Evolutionary conservation across 1,140 invertebrate genomes (phyloP).

Genomic region (Scaptodrosophila lebanonensis): DNA sequence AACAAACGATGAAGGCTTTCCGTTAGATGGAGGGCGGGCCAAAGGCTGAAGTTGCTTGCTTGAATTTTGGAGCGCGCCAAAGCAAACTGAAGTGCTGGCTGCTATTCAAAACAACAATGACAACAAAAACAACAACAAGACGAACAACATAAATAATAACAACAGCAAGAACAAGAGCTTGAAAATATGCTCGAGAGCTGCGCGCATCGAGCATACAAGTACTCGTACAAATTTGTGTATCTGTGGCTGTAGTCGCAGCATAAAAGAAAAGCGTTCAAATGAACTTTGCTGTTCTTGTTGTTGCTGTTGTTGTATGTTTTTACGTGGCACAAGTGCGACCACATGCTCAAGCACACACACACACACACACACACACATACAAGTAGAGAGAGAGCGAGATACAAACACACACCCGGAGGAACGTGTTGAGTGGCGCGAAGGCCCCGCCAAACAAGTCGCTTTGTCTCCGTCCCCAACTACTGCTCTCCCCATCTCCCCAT

Average conservation of each 20-base stretch:
- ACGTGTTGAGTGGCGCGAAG: conserved; percentile 57
- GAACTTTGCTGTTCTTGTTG: conserved; percentile 48
- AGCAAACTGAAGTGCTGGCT: conserved; percentile 36
- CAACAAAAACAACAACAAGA: conserved; percentile 1
- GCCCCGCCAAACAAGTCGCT: conserved; percentile 32
- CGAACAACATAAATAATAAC: neutral
- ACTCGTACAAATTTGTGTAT: conserved; percentile 52
- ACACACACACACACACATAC: conserved; percentile 27
- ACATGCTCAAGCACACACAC: conserved; percentile 63
- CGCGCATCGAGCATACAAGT: conserved; percentile 24
- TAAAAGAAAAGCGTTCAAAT: conserved; percentile 72
- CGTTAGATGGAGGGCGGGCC: conserved; percentile 5
- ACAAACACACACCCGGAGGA: conserved; percentile 32
- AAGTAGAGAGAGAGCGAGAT: conserved; percentile 3
- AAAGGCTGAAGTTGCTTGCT: conserved; percentile 12
- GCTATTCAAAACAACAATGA: conserved; percentile 18
- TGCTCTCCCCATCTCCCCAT: conserved; percentile 10
- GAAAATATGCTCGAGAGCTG: conserved; percentile 59
- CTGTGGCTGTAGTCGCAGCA: conserved; percentile 33
- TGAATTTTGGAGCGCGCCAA: conserved; percentile 31
- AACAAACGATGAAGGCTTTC: conserved; percentile 52
- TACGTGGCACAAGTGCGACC: conserved; percentile 73
- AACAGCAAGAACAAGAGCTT: conserved; percentile 16
- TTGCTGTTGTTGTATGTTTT: conserved; percentile 43
- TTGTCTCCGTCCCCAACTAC: conserved; percentile 19